Percentiles rank a stretch among this genome's conserved stretches.
Conservation (phyloP, 2,113 vertebrate species). For the Sander lucioperca region DNA sequence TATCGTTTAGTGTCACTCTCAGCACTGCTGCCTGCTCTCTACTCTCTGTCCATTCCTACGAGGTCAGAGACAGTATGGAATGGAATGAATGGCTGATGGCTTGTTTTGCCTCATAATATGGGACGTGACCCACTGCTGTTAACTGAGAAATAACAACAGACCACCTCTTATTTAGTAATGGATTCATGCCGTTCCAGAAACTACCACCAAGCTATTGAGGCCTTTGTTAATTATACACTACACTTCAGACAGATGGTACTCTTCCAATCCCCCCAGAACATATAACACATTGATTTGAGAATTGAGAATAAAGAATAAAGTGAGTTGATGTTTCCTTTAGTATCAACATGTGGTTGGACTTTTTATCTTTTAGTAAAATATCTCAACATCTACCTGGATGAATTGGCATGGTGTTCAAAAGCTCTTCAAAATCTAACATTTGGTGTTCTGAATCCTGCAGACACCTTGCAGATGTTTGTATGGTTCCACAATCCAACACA, state of each 20-base stretch:
- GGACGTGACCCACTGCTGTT: conserved; percentile 16
- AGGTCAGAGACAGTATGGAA: conserved; percentile 55
- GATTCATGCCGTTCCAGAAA: background rate
- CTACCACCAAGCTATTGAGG: no score
- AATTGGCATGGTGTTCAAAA: no score
- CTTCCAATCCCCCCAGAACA: no score
- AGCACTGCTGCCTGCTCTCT: conserved; percentile 50
- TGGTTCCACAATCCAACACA: no score
- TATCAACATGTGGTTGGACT: background rate
- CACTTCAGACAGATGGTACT: no score
- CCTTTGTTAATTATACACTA: no score
- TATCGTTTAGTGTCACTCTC: conserved; percentile 61
- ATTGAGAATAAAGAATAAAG: background rate
- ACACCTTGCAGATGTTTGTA: no score
- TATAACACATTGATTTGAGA: background rate
- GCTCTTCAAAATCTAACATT: no score
- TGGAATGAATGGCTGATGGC: conserved; percentile 32
- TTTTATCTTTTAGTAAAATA: background rate
- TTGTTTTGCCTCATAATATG: conserved; percentile 35
- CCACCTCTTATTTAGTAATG: conserved; percentile 1
- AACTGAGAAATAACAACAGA: conserved; percentile 35
- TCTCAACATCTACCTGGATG: background rate
- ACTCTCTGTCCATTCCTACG: conserved; percentile 31
- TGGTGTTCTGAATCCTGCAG: no score
- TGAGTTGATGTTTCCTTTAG: background rate